phyloP scores from a whole-genome alignment of 1,140 invertebrate genomes.

The Bradysia coprophila region DNA sequence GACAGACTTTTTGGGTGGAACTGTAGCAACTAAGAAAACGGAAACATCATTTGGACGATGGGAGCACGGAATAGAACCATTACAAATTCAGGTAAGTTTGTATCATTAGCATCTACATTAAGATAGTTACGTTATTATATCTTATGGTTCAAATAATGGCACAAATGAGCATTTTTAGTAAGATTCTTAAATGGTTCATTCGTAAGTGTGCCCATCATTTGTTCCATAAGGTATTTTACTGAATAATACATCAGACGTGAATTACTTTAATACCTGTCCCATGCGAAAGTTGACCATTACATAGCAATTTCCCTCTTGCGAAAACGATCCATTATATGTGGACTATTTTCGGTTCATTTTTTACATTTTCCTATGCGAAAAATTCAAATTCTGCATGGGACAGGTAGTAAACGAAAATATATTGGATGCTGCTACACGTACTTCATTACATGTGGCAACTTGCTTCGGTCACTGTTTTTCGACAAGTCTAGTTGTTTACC shows the following conservation, averaged over 20 bases:
- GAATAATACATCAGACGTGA: background rate
- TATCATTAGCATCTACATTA: too few relatives aligned
- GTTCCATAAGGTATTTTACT: background rate
- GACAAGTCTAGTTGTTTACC: too few relatives aligned
- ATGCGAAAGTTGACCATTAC: too few relatives aligned
- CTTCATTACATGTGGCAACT: too few relatives aligned
- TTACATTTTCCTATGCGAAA: too few relatives aligned
- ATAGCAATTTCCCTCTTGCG: too few relatives aligned
- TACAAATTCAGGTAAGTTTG: slow-evolving; percentile 1
- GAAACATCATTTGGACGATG: slow-evolving; percentile 1
- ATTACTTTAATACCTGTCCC: background rate
- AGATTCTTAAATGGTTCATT: background rate
- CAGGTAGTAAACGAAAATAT: too few relatives aligned
- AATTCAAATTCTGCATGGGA: too few relatives aligned
- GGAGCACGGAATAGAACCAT: slow-evolving; percentile 1
- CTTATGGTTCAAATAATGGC: background rate
- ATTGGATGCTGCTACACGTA: too few relatives aligned
- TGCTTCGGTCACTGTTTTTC: too few relatives aligned
- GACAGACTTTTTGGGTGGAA: background rate
- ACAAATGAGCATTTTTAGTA: background rate
- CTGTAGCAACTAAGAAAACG: background rate
- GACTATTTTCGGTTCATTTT: too few relatives aligned
- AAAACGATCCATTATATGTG: too few relatives aligned
- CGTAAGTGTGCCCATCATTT: background rate
- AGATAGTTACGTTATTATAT: background rate